phyloP scores from a whole-genome alignment of 1,140 invertebrate genomes.

The Ruditapes philippinarum region DNA sequence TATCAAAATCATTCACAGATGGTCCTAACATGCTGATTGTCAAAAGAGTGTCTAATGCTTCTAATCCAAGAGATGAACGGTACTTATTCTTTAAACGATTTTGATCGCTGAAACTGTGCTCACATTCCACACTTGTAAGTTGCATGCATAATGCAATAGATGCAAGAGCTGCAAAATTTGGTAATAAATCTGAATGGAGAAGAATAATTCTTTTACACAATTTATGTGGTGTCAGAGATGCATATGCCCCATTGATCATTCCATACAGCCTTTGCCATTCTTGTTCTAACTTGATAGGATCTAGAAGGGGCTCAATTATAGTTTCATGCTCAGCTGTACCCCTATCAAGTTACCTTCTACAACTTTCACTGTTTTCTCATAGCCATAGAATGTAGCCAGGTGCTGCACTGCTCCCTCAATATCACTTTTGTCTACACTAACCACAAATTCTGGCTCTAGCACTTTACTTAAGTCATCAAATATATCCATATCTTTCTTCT shows the following conservation, averaged over 20 bases:
- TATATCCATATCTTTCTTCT: not conserved
- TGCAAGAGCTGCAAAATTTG: slow-evolving; percentile 20
- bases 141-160: slow-evolving; percentile 30
- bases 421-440: not conserved
- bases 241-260: not conserved
- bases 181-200: too few relatives aligned
- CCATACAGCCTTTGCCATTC: slow-evolving; percentile 12
- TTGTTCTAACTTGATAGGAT: not conserved
- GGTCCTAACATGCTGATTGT: too few relatives aligned
- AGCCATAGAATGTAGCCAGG: not conserved
- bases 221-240: not conserved
- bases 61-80: too few relatives aligned
- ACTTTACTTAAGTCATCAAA: slow-evolving; percentile 6
- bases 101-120: too few relatives aligned
- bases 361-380: slow-evolving; percentile 18
- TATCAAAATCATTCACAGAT: too few relatives aligned
- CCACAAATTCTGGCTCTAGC: not conserved
- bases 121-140: slow-evolving; percentile 53
- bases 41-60: too few relatives aligned
- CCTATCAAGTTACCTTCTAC: not conserved
- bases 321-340: not conserved
- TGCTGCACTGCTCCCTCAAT: not conserved
- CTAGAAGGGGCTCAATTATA: not conserved
- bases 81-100: too few relatives aligned
- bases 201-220: slow-evolving; percentile 38